A percentile compares a stretch with the other conserved stretches of the same genome.
Conservation (phyloP, 2,797 vertebrate genomes). For the Chloroceryle amazona region DNA sequence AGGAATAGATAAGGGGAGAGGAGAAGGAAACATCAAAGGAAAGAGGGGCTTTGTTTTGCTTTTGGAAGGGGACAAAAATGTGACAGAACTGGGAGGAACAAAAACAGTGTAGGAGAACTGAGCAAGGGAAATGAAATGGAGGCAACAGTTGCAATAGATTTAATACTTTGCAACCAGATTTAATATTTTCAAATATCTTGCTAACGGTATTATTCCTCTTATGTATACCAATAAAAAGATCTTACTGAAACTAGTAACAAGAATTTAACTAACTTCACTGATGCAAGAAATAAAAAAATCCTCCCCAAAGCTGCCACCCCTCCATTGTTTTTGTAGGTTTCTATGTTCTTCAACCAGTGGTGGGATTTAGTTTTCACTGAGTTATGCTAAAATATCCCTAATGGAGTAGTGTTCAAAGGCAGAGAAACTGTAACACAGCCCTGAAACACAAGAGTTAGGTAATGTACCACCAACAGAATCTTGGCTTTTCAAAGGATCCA, state of each 20-base stretch:
- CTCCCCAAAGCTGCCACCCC: background rate
- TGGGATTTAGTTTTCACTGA: conserved; percentile 31
- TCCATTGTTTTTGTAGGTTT: background rate
- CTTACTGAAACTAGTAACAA: background rate
- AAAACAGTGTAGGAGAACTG: background rate
- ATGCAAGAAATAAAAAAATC: background rate
- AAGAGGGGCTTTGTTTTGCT: background rate
- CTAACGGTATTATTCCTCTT: background rate
- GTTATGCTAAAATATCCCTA: background rate
- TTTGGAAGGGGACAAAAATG: background rate
- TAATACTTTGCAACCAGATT: background rate
- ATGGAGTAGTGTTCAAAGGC: background rate
- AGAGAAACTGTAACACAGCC: background rate
- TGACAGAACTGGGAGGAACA: background rate
- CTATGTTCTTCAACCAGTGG: background rate
- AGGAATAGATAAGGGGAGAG: background rate
- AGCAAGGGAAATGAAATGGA: background rate
- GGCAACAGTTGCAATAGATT: background rate
- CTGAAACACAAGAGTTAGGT: conserved; percentile 21
- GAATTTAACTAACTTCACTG: background rate
- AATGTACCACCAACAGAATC: conserved; percentile 50
- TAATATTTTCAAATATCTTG: background rate
- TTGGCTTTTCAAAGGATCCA: conserved; percentile 50
- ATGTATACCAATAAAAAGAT: background rate
- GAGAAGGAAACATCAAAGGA: background rate